Evolutionary conservation across 2,888 invertebrate genomes (phyloP).

Genomic region (Pseudococcus longispinus): DNA sequence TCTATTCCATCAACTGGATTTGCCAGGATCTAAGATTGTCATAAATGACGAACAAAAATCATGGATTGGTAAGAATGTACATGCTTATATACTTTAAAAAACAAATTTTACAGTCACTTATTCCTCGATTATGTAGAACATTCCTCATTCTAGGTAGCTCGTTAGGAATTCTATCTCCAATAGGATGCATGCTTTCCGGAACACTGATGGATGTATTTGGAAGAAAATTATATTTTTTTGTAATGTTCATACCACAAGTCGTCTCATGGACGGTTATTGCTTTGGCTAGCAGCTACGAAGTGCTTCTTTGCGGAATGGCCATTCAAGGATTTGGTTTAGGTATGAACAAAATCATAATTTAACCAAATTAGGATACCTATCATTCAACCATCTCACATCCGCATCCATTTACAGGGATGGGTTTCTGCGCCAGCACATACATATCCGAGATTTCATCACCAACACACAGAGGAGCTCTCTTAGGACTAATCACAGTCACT

Average conservation of each 20-base stretch:
- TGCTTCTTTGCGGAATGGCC: background rate
- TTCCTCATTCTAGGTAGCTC: background rate
- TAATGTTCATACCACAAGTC: background rate
- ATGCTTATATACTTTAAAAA: background rate
- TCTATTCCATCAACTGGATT: background rate
- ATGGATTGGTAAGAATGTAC: background rate
- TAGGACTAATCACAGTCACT: background rate
- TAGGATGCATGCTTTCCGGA: slow-evolving; percentile 10
- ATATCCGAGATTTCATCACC: slow-evolving; percentile 48
- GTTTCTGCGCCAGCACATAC: slow-evolving; percentile 43
- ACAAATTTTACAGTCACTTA: background rate
- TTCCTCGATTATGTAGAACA: no score
- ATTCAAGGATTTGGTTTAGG: background rate
- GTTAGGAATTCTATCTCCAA: background rate
- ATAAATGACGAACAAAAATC: background rate
- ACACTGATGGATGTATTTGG: slow-evolving; percentile 10
- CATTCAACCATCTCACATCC: background rate
- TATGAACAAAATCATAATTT: background rate
- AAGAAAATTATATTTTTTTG: background rate
- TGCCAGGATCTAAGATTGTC: background rate
- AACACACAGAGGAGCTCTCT: background rate
- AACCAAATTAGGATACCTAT: no score
- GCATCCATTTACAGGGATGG: background rate
- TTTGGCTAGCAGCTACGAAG: background rate
- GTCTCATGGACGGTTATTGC: background rate